A percentile compares a stretch with the other conserved stretches of the same genome.
These are phyloP conservation scores for Chaetodon auriga DNA, from an alignment of 2,113 vertebrate genomes.

Conservation along the genomic window DNA sequence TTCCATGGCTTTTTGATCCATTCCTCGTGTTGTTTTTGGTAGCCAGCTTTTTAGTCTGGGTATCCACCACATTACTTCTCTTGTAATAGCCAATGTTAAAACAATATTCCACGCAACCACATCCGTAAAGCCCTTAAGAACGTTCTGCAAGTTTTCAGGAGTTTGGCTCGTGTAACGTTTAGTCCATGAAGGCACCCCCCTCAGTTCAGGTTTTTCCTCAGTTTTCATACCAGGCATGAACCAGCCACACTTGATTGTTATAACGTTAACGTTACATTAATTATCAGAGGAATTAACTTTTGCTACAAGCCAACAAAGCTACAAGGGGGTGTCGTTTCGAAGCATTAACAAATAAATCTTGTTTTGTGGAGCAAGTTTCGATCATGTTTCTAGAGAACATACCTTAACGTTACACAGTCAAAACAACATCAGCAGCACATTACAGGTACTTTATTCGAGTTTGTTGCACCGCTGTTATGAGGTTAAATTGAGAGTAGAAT, in stretches of 20 bases:
- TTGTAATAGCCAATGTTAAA: background rate
- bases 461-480: background rate
- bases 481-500: background rate
- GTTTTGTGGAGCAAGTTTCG: constrained; percentile 35
- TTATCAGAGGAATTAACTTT: background rate
- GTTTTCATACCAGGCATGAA: background rate
- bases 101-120: background rate
- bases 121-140: background rate
- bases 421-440: background rate
- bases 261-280: background rate
- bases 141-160: constrained; percentile 54
- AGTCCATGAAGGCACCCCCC: background rate
- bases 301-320: too few relatives aligned
- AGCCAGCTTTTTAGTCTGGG: constrained; percentile 17
- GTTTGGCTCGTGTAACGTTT: constrained; percentile 39
- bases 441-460: background rate
- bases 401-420: background rate
- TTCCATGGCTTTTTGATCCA: constrained; percentile 56
- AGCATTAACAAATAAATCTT: constrained; percentile 7
- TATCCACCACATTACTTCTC: constrained; percentile 12
- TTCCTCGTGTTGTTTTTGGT: constrained; percentile 76
- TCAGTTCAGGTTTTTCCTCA: background rate
- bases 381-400: background rate
- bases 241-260: background rate
- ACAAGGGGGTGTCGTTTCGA: background rate